A percentile compares a stretch with the other conserved stretches of the same genome.
Evolutionary conservation across 2,888 invertebrate species (phyloP).

Genomic region (Cancer borealis): DNA sequence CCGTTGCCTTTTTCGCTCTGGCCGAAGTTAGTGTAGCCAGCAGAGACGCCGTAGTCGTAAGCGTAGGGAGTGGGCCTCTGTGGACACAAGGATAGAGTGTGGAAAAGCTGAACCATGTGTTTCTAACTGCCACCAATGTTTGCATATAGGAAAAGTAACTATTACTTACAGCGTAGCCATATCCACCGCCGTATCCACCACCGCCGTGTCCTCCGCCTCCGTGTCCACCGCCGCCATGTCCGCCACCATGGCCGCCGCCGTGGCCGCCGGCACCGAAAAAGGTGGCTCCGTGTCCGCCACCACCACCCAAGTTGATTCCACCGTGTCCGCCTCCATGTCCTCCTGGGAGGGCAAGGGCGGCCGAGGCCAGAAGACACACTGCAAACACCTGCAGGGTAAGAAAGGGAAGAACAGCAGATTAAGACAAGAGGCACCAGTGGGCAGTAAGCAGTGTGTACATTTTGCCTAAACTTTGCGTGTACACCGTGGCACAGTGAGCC

Average conservation of each 20-base stretch:
- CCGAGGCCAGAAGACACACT: neutral
- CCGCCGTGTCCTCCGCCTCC: too few relatives aligned
- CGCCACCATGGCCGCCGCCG: neutral
- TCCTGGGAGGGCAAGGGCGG: neutral
- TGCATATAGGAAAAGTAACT: too few relatives aligned
- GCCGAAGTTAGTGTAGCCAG: too few relatives aligned
- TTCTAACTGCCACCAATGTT: too few relatives aligned
- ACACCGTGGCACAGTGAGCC: neutral
- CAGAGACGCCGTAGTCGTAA: too few relatives aligned
- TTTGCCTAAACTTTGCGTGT: neutral
- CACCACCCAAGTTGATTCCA: conserved; percentile 22
- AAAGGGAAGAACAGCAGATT: neutral
- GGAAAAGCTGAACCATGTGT: too few relatives aligned
- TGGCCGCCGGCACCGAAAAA: conserved; percentile 11
- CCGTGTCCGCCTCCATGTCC: conserved; percentile 48
- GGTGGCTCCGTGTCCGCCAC: neutral
- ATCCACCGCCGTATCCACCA: too few relatives aligned
- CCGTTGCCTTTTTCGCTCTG: too few relatives aligned
- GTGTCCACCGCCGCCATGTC: too few relatives aligned
- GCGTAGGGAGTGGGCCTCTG: too few relatives aligned
- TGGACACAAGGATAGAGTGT: too few relatives aligned
- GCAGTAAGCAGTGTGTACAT: conserved; percentile 12
- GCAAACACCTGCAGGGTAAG: neutral
- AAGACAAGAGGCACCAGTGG: neutral
- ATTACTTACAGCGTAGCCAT: too few relatives aligned